phyloP scores from a whole-genome alignment of 2,113 vertebrate genomes.

The Callipepla californica region DNA sequence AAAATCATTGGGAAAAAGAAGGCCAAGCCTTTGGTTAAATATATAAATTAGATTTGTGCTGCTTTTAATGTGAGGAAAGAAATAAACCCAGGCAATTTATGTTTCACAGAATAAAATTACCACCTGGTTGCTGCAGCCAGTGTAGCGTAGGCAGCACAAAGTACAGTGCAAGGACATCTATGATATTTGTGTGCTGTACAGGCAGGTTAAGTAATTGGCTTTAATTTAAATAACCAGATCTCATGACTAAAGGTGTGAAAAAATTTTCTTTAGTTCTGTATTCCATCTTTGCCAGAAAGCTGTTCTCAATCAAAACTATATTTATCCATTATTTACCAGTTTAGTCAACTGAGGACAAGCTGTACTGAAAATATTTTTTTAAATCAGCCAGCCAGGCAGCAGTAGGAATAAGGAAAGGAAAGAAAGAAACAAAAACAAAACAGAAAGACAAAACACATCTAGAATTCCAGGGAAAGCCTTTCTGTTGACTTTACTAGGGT shows the following conservation, averaged over 20 bases:
- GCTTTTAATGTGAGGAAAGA: background rate
- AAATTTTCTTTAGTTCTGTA: background rate
- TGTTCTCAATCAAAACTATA: slow-evolving; percentile 56
- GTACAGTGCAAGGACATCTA: background rate
- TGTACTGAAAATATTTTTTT: slow-evolving; percentile 58
- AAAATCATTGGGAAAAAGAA: background rate
- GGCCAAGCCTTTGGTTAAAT: background rate
- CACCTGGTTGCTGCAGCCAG: background rate
- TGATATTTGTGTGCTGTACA: background rate
- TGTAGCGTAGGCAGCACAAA: background rate
- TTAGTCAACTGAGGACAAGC: slow-evolving; percentile 49
- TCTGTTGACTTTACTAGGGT: slow-evolving; percentile 23
- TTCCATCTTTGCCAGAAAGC: slow-evolving; percentile 38
- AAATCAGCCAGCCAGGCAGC: slow-evolving; percentile 24
- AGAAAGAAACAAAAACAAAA: slow-evolving; percentile 13
- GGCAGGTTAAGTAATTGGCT: slow-evolving; percentile 32
- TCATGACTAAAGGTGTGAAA: slow-evolving; percentile 60
- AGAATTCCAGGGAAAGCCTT: slow-evolving; percentile 34
- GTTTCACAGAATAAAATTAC: background rate
- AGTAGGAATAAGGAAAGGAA: background rate
- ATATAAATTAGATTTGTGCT: background rate
- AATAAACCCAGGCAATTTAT: background rate
- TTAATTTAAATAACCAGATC: slow-evolving; percentile 17
- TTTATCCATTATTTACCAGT: slow-evolving; percentile 64
- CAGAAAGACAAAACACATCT: background rate